Evolutionary conservation across 2,888 invertebrate species (phyloP), one percentile per base, ranked within the genome.

Genomic region (Operophtera brumata): DNA sequence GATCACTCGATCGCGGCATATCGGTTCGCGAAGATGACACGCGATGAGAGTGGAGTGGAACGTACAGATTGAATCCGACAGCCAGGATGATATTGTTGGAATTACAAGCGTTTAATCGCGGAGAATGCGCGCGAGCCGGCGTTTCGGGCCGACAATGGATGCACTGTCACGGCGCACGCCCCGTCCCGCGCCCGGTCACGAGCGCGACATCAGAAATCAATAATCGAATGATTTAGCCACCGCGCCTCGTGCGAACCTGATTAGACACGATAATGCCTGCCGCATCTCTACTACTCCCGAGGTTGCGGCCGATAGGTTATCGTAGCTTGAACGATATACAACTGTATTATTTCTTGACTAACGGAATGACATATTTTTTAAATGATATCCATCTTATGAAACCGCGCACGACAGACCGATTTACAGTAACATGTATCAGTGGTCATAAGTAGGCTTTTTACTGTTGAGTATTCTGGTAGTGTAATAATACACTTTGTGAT

Each of bases 181-280:
- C 82, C 73, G 77, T 77, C 80, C 78, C 73, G 82, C 79, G 85
- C 81, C 78, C 78, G 88, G 86, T 89, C 90, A 90, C 89, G 90
- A 90, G 87, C 88, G 87, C 86, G 86, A 88, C 90, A 87, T 88
- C 80, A 84, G 86, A 88, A 89, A 89, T 90, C 90, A 90, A 89
- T 90, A 90, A 90, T 86, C 86, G 88, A 77, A 87, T 88, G 87
- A 89, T 89, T 89, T 86, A 87, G 89, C 89, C 89, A 88, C 88
- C 78, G 89, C 84, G 81, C 86, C 88, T 86, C 89, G 87, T 90
- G 88, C 88, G 88, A 88, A 88, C 86, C 86, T 84, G 89, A 90
- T 89, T 88, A 86, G 88, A 84, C 82, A 86, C 86, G 88, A 89
- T 87, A 86, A 78, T 82, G 81, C 80, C 75, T 73, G 80, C 78